phyloP scores from a whole-genome alignment of 2,888 invertebrate species.

The Troides aeacus region DNA sequence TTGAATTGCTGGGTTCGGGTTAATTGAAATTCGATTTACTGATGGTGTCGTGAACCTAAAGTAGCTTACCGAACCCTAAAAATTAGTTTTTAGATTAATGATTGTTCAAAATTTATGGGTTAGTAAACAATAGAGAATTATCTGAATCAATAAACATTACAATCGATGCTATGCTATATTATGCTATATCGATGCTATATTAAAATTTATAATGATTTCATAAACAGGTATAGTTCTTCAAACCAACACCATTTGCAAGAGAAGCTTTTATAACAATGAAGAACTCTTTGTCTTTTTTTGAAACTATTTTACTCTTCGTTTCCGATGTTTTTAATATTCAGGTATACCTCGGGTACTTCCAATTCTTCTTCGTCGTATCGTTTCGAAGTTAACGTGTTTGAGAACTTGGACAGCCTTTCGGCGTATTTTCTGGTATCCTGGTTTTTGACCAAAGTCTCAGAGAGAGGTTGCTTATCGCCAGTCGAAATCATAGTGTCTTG shows the following conservation, averaged over 20 bases:
- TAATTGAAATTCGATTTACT: constrained; percentile 36
- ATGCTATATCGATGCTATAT: too few relatives aligned
- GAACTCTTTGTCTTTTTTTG: too few relatives aligned
- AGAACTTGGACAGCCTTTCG: constrained; percentile 49
- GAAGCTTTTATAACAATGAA: too few relatives aligned
- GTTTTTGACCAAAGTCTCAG: constrained; percentile 48
- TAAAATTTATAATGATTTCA: too few relatives aligned
- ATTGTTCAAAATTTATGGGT: not conserved
- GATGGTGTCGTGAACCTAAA: constrained; percentile 32
- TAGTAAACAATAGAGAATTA: not conserved
- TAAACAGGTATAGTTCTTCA: too few relatives aligned
- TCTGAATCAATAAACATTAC: too few relatives aligned
- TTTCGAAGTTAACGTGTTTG: constrained; percentile 19
- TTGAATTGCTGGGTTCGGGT: constrained; percentile 38
- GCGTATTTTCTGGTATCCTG: constrained; percentile 53
- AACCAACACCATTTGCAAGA: too few relatives aligned
- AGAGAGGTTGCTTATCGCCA: constrained; percentile 37
- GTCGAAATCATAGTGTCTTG: constrained; percentile 31
- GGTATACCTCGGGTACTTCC: constrained; percentile 27
- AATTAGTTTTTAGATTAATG: not conserved
- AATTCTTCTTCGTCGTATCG: constrained; percentile 15
- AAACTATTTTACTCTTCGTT: not conserved
- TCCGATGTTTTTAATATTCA: constrained; percentile 17
- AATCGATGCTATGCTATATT: too few relatives aligned
- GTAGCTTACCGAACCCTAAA: constrained; percentile 27